Base-by-base conservation (phyloP, 2,113 vertebrate species). In the Corapipo altera region DNA sequence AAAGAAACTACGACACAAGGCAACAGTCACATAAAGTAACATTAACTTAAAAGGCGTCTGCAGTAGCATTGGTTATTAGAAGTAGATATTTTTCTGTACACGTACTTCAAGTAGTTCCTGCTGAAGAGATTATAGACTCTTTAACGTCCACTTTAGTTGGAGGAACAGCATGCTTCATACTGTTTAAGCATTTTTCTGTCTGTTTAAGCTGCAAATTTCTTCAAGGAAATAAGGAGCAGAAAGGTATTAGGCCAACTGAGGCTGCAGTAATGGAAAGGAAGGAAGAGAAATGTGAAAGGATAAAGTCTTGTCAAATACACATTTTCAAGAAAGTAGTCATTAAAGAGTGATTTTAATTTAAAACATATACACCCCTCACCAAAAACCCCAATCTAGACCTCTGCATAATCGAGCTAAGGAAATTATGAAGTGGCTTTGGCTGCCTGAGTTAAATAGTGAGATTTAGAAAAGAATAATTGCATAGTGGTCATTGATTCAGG, bases 151-250 rank as follows among this genome's bases (percentile, higher is more conserved):
- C 44, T 44, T 69, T 32, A 76, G 32, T 12, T 57, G 41, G 8
- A 23, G 10, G 49, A n/a, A 52, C 24, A 41, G 19, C 10, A 61
- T 14, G 3, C 23, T 88, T 61, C 21, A 33, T 44, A 12, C 27
- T 37, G 6, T n/a, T n/a, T n/a, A n/a, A 28, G 18, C 39, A 5
- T 52, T 41, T 57, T 72, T 30, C 27, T 61, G 16, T 21, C 12
- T 76, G 19, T 82, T 88, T 75, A 91, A 78, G 20, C 14, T 55
- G 26, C 22, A 66, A n/a, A 71, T 85, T 95, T 79, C 49, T 89
- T 33, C 15, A 76, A 39, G 73, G 12, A 76, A 16, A 14, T 85
- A 26, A 62, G 41, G 7, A 79, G 13, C 21, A 80, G 54, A 70
- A 91, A 35, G 4, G 9, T 76, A 14, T 79, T 85, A 71, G 46